Conservation (phyloP, 2,113 vertebrate species). For the Odocoileus virginianus region DNA sequence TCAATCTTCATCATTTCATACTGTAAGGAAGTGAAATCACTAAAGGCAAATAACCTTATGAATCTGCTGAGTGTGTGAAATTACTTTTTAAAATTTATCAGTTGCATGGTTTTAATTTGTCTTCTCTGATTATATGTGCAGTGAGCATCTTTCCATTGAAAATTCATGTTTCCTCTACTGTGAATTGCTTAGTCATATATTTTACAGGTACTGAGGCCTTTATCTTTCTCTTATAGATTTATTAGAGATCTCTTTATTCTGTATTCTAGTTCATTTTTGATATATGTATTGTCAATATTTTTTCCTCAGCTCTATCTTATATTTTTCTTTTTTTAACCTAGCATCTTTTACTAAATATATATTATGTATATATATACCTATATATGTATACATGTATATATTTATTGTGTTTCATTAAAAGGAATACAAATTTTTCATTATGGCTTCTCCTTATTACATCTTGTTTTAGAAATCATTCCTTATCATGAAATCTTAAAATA, state of each 20-base stretch:
- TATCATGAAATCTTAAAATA: not conserved
- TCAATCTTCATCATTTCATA: not conserved
- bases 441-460: not conserved
- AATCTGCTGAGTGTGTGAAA: not conserved
- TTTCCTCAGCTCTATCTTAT: not conserved
- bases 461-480: not conserved
- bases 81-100: not conserved
- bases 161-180: not conserved
- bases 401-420: not conserved
- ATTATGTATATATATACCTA: not conserved
- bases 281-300: not conserved
- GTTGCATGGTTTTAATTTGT: not conserved
- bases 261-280: not conserved
- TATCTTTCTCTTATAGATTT: not conserved
- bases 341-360: not conserved
- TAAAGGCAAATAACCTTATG: not conserved
- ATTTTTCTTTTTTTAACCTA: not conserved
- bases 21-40: not conserved
- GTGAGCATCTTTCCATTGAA: not conserved
- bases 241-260: not conserved
- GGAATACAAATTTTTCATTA: not conserved
- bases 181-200: not conserved
- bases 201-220: not conserved
- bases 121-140: not conserved
- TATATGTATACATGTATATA: not conserved